phyloP scores from a whole-genome alignment of 2,888 invertebrate genomes.

The Lobophora halterata region DNA sequence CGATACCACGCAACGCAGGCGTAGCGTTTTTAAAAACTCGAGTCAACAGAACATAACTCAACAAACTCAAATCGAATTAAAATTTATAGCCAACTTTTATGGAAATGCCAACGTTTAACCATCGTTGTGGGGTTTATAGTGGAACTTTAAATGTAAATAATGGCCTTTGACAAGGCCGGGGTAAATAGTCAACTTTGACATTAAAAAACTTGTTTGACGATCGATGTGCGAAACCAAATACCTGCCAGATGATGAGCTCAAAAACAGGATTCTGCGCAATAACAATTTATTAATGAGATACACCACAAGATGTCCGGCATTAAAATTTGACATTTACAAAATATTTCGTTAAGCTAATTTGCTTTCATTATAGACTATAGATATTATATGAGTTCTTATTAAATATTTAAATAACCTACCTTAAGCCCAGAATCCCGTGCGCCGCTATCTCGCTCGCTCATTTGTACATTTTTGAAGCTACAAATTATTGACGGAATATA shows the following conservation, averaged over 20 bases:
- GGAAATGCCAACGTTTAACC: constrained; percentile 11
- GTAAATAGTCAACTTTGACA: constrained; percentile 60
- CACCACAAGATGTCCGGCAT: constrained; percentile 7
- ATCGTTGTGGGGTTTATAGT: constrained; percentile 7
- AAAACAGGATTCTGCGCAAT: constrained; percentile 26
- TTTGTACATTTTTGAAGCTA: no score
- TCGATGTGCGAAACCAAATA: constrained; percentile 42
- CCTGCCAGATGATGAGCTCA: constrained; percentile 20
- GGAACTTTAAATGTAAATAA: constrained; percentile 20
- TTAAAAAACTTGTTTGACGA: constrained; percentile 49
- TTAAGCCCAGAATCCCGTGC: no score
- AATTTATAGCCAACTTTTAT: constrained; percentile 4
- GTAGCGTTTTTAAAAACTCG: no score
- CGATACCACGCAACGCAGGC: no score
- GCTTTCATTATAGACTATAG: no score
- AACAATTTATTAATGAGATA: constrained; percentile 16
- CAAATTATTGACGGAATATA: no score
- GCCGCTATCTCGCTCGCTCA: no score
- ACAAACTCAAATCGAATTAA: constrained; percentile 2
- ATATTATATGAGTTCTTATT: no score
- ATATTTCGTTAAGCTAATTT: not conserved
- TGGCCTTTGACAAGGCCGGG: constrained; percentile 53
- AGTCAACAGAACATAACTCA: no score
- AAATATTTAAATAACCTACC: no score
- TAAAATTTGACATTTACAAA: constrained; percentile 7